Evolutionary conservation across 1,140 invertebrate genomes (phyloP).

Genomic region (Bombyx mori): ASM3026992v2 NC_085110.1:6632501-6633000

Average conservation of each 20-base stretch:
- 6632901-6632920: constrained; percentile 21
- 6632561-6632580: constrained; percentile 66
- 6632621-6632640: constrained; percentile 56
- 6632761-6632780: constrained; percentile 25
- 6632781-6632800: too few relatives aligned
- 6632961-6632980: constrained; percentile 37
- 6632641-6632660: constrained; percentile 68
- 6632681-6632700: constrained; percentile 52
- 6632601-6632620: constrained; percentile 63
- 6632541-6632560: constrained; percentile 41
- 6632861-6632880: too few relatives aligned
- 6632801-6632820: too few relatives aligned
- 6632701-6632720: constrained; percentile 22
- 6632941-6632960: constrained; percentile 14
- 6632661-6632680: constrained; percentile 49
- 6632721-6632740: constrained; percentile 12
- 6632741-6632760: constrained; percentile 49
- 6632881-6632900: too few relatives aligned
- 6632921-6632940: constrained; percentile 23
- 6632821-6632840: too few relatives aligned
- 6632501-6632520: constrained; percentile 17
- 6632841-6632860: too few relatives aligned
- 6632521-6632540: constrained; percentile 25
- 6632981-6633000: constrained; percentile 52
- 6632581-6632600: constrained; percentile 63